Base-by-base conservation (phyloP, 1,140 invertebrate species). In the Lithobius niger region DNA sequence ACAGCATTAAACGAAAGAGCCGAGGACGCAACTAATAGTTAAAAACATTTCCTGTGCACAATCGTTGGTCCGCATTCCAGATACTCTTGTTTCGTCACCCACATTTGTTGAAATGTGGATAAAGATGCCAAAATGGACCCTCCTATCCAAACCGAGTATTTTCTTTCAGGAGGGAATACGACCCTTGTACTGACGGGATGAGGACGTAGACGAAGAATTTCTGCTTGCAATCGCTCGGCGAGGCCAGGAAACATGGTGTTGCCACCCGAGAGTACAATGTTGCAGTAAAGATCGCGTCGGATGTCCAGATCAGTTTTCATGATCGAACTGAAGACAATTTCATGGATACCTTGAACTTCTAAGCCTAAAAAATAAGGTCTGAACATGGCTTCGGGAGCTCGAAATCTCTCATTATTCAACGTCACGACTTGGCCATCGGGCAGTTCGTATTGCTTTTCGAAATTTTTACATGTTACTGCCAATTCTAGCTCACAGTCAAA, bases 271-370 rank as follows among this genome's bases (percentile, higher is more conserved):
- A 77, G 61, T 43, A 77, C 76, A 50, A 73, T 76, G 67, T 77
- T 77, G 60, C 75, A 70, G 61, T 77, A 77, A 59, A 77, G 64
- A 60, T 77, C 75, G 65, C 10, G 4, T 59, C 69, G 61, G 60
- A 70, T 69, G 51, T 72, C 69, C 42, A 72, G 63, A 56, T 71
- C 72, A 59, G 76, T 77, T 62, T 77, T 77, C 75, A 78, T 77
- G 63, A 80, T 80, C 52, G 74, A 76, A 68, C 78, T 79, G 74
- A 76, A 79, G 19, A 84, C 84, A 62, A 74, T 75, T 36, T 76
- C 72, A 56, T 74, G 69, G 58, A 74, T 72, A 48, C 72, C 72
- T 45, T 62, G 66, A 52, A 68, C 71, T 63, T 74, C 74, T 74
- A 74, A 74, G 55, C 74, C 73, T 21, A 52, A 21, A 16, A 67